phyloP scores from a whole-genome alignment of 2,113 vertebrate genomes.

The Potamarius usumacintae region DNA sequence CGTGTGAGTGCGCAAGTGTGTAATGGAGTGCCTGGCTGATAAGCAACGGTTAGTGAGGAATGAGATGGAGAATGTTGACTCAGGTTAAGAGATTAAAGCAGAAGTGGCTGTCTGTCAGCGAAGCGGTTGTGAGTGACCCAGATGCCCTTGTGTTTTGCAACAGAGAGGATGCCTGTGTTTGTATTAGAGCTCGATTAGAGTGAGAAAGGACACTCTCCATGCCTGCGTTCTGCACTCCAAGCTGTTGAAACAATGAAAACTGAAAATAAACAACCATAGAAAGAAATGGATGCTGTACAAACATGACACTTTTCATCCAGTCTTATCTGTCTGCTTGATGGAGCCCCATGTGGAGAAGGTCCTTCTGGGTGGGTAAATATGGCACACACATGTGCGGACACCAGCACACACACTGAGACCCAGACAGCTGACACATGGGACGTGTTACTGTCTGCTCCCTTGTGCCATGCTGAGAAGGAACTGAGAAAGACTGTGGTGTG shows the following conservation, averaged over 20 bases:
- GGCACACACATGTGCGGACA: conserved; percentile 67
- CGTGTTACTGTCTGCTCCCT: conserved; percentile 71
- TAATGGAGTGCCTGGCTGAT: conserved; percentile 18
- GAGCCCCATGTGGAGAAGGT: conserved; percentile 39
- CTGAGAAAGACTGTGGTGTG: conserved; percentile 49
- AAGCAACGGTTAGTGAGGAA: conserved; percentile 16
- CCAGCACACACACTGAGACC: conserved; percentile 46
- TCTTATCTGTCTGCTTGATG: conserved; percentile 47
- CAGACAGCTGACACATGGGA: conserved; percentile 75
- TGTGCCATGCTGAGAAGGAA: conserved; percentile 67
- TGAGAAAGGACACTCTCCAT: conserved; percentile 17
- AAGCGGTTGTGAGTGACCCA: conserved; percentile 19
- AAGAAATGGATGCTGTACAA: conserved; percentile 9
- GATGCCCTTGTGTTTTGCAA: conserved; percentile 15
- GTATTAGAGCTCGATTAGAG: conserved; percentile 11
- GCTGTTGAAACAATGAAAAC: conserved; percentile 23
- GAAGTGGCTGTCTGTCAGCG: conserved; percentile 32
- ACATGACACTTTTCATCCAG: conserved; percentile 30
- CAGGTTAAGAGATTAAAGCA: conserved; percentile 44
- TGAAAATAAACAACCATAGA: conserved; percentile 33
- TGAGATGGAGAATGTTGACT: conserved; percentile 35
- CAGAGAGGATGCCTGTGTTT: conserved; percentile 28
- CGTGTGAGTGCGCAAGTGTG: background rate
- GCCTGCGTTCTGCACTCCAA: background rate
- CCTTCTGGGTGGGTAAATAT: conserved; percentile 58